phyloP scores from a whole-genome alignment of 2,888 invertebrate genomes.

The Tryphoninae sp. region DNA sequence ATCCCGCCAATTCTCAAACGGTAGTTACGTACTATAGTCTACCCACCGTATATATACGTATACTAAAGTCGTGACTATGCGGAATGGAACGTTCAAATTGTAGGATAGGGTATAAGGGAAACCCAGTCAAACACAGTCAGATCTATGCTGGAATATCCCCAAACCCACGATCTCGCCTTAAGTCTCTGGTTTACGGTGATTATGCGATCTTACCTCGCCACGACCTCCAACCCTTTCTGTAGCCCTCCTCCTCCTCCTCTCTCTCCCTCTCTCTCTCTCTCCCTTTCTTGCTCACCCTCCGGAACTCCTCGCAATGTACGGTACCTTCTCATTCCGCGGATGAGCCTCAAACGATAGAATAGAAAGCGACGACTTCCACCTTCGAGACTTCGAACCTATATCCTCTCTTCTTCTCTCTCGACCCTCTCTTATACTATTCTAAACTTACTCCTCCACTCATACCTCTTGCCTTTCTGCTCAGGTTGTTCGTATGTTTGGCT shows the following conservation, averaged over 20 bases:
- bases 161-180: slow-evolving; percentile 74
- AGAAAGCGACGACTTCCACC: slow-evolving; percentile 56
- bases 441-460: slow-evolving; percentile 43
- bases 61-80: slow-evolving; percentile 14
- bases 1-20: slow-evolving; percentile 61
- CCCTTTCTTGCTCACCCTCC: slow-evolving; percentile 13
- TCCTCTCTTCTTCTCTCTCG: slow-evolving; percentile 34
- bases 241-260: slow-evolving; percentile 32
- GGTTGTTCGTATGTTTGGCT: slow-evolving; percentile 76
- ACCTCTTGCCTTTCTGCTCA: slow-evolving; percentile 41
- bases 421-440: slow-evolving; percentile 38
- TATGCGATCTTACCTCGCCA: slow-evolving; percentile 74
- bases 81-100: slow-evolving; percentile 9
- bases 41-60: slow-evolving; percentile 19
- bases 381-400: slow-evolving; percentile 53
- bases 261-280: slow-evolving; percentile 29
- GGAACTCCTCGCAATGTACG: slow-evolving; percentile 36
- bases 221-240: slow-evolving; percentile 50
- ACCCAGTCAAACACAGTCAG: slow-evolving; percentile 66
- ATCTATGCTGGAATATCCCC: slow-evolving; percentile 61
- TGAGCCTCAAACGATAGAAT: slow-evolving; percentile 60
- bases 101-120: slow-evolving; percentile 38
- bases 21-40: slow-evolving; percentile 39
- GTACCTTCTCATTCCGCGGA: slow-evolving; percentile 50
- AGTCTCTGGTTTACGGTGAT: slow-evolving; percentile 79